Evolutionary conservation across 2,888 invertebrate genomes (phyloP), one percentile per base, ranked within the genome.

Genomic region (Busseola fusca): DNA sequence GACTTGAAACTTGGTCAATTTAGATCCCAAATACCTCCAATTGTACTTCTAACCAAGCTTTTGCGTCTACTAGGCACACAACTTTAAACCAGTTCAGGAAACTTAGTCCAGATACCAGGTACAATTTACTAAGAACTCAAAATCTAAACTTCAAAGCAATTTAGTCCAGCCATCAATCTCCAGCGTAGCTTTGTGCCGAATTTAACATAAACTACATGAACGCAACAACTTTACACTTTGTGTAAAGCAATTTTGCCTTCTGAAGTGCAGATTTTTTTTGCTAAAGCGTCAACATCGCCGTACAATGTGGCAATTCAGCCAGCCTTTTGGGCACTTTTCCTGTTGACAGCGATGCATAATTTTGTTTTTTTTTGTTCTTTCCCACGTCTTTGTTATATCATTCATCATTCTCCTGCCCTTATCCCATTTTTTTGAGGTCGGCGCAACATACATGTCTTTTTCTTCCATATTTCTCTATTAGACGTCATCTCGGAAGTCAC

Each of bases 51-150:
- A 56, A 48, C 34, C 16, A 27, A 64, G 25, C n/a, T 57, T 69
- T 42, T 42, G 25, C 48, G 30, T 4, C 27, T 45, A 25, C 52
- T n/a, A n/a, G n/a, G n/a, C n/a, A 64, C 50, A 27, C 21, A 66
- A 77, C 63, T 78, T 81, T 60, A 40, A 77, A 78, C 65, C 80
- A 69, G 57, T 78, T 80, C 48, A 25, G 6, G 18, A 81, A 62
- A 65, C 81, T 81, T 64, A 27, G 34, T 37, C 34, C 37, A 65
- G 37, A 58, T 65, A 65, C 30, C 37, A 60, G 63, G 54, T 64
- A 67, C 56, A 64, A 72, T 60, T 76, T 52, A 52, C 64, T 80
- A 18, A 45, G 50, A 52, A 67, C 34, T 81, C 42, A 72, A 72
- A 68, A 60, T 62, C 25, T 21, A 27, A 77, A 81, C 58, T 70